These are phyloP conservation scores for Chironomus tepperi DNA, from an alignment of 1,140 invertebrate genomes.

Conservation along the genomic window DNA sequence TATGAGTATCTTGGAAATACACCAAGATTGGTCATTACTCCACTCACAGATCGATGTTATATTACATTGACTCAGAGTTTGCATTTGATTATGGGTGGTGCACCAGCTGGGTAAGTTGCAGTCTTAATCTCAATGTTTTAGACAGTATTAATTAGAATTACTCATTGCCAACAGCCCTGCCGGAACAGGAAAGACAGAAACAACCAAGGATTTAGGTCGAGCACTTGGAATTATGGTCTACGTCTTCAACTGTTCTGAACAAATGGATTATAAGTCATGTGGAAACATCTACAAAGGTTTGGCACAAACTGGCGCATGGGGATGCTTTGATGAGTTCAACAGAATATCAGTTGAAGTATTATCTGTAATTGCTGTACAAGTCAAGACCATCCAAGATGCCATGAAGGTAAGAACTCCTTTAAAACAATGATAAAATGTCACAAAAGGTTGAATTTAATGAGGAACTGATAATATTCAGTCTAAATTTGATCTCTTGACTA, in stretches of 20 bases:
- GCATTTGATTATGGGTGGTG: conserved; percentile 94
- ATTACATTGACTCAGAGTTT: conserved; percentile 93
- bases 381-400: conserved; percentile 89
- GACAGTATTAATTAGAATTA: conserved; percentile 63
- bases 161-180: conserved; percentile 51
- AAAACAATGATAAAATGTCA: neutral
- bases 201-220: conserved; percentile 90
- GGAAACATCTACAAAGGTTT: conserved; percentile 96
- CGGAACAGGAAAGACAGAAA: conserved; percentile 95
- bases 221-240: conserved; percentile 96
- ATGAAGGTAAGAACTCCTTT: conserved; percentile 47
- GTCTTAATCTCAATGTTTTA: conserved; percentile 71
- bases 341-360: conserved; percentile 93
- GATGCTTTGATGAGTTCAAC: conserved; percentile 98
- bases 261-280: conserved; percentile 97
- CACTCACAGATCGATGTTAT: conserved; percentile 92
- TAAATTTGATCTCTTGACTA: neutral
- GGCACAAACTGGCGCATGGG: conserved; percentile 94
- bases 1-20: conserved; percentile 96
- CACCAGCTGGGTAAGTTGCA: conserved; percentile 61
- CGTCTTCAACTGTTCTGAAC: conserved; percentile 96
- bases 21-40: conserved; percentile 88
- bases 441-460: too few relatives aligned
- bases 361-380: conserved; percentile 94
- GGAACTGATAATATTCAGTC: too few relatives aligned